A percentile compares a stretch with the other conserved stretches of the same genome.
Evolutionary conservation across 2,797 vertebrate genomes (phyloP).

Genomic region (Urosaurus nigricauda): DNA sequence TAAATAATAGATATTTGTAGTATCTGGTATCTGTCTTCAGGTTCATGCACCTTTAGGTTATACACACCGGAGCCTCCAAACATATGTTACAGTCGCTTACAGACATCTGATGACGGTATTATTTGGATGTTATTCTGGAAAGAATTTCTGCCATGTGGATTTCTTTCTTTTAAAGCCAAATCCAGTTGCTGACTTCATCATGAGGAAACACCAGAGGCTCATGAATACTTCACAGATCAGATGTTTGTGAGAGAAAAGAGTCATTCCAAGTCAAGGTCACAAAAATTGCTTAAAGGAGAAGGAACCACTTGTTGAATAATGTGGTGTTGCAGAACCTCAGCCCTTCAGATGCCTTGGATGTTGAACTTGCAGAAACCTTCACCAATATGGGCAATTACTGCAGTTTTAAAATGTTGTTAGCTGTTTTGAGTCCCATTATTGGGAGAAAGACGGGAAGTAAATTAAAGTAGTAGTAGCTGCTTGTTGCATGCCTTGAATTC

Average conservation of each 20-base stretch:
- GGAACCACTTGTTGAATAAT: background rate
- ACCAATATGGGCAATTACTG: background rate
- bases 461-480: too few relatives aligned
- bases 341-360: background rate
- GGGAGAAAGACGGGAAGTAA: too few relatives aligned
- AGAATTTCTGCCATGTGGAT: background rate
- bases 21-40: background rate
- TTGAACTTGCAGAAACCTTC: background rate
- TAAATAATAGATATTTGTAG: background rate
- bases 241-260: background rate
- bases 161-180: background rate
- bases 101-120: background rate
- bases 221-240: background rate
- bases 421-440: too few relatives aligned
- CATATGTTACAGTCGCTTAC: background rate
- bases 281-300: constrained; percentile 49
- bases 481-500: background rate
- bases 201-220: background rate
- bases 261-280: constrained; percentile 39
- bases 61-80: background rate
- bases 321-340: constrained; percentile 5
- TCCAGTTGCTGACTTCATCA: background rate
- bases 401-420: background rate
- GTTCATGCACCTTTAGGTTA: background rate
- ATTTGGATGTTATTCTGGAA: constrained; percentile 5